phyloP scores from a whole-genome alignment of 1,140 invertebrate genomes.

The Liolophura sinensis region DNA sequence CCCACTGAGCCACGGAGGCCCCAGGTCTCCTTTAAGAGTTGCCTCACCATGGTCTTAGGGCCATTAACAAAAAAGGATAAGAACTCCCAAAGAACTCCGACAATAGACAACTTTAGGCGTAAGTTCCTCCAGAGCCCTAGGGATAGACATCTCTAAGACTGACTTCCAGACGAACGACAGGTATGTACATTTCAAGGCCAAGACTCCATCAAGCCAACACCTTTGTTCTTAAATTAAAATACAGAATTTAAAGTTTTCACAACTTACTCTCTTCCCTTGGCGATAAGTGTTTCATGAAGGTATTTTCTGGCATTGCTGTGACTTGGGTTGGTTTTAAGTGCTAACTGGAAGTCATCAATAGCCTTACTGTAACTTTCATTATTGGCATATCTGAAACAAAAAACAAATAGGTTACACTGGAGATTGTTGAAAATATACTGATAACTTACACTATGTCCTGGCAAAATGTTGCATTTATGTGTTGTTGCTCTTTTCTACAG shows the following conservation, averaged over 20 bases:
- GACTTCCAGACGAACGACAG: no score
- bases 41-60: no score
- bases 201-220: neutral
- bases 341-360: conserved; percentile 91
- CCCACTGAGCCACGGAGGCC: no score
- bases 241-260: neutral
- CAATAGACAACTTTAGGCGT: neutral
- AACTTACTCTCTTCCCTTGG: conserved; percentile 70
- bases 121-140: neutral
- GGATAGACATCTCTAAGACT: no score
- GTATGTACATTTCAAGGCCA: neutral
- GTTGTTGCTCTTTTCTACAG: no score
- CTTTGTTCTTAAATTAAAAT: neutral
- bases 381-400: conserved; percentile 77
- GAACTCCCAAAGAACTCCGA: conserved; percentile 8
- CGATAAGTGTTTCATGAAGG: conserved; percentile 88
- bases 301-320: conserved; percentile 95
- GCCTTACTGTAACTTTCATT: conserved; percentile 91
- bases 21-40: no score
- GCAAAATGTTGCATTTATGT: neutral
- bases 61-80: no score
- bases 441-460: neutral
- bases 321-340: conserved; percentile 81
- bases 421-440: neutral
- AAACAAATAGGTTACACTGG: conserved; percentile 7